Conservation (phyloP, 2,797 vertebrate genomes). For the Pangasius djambal region DNA sequence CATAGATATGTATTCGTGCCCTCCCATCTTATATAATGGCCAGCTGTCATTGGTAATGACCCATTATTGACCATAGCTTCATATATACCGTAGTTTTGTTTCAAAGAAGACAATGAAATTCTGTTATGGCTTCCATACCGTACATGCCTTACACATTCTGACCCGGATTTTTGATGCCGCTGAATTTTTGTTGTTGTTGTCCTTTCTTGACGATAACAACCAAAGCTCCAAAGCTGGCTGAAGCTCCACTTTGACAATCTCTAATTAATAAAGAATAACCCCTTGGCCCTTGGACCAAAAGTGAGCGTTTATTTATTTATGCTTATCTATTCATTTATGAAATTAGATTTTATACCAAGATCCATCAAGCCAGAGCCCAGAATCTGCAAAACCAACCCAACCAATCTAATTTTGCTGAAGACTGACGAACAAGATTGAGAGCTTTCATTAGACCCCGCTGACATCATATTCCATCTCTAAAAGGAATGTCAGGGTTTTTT, state of each 20-base stretch:
- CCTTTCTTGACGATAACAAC: background rate
- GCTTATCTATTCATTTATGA: background rate
- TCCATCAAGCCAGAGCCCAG: background rate
- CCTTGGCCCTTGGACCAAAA: background rate
- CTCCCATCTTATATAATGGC: background rate
- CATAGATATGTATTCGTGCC: background rate
- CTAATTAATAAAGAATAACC: background rate
- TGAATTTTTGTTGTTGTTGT: background rate
- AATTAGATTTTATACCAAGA: constrained; percentile 2
- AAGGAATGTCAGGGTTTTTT: background rate
- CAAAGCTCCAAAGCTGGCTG: background rate
- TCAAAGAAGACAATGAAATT: background rate
- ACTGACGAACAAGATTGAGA: background rate
- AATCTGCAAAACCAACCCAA: background rate
- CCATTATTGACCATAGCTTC: background rate
- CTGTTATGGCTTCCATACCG: background rate
- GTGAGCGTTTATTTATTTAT: background rate
- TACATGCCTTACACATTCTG: background rate
- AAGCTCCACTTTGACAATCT: background rate
- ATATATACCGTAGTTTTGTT: background rate
- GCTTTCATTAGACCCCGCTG: background rate
- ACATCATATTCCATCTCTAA: background rate
- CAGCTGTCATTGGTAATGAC: background rate
- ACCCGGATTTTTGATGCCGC: background rate
- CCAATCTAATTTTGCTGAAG: background rate